phyloP scores from a whole-genome alignment of 2,888 invertebrate species.

The Cylindroiulus punctatus region DNA sequence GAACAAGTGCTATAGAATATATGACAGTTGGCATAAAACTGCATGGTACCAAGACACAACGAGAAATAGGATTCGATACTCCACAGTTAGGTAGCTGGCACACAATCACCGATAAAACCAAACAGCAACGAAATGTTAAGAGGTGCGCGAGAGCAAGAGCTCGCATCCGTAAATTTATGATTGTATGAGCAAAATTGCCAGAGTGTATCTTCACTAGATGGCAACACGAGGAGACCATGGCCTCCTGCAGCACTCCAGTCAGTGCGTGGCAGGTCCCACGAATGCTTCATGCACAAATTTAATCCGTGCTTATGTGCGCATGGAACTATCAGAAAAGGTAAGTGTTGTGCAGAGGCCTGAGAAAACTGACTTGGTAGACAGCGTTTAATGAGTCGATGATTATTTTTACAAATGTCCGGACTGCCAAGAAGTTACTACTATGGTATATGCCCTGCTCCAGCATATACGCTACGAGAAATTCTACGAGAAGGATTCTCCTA shows the following conservation, averaged over 20 bases:
- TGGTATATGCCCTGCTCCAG: too few species aligned
- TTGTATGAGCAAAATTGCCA: slow-evolving; percentile 32
- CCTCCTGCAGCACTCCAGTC: background rate
- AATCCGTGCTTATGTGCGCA: background rate
- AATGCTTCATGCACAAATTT: background rate
- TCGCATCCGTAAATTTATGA: slow-evolving; percentile 7
- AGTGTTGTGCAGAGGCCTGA: background rate
- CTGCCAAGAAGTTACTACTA: too few species aligned
- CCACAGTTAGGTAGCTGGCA: slow-evolving; percentile 10
- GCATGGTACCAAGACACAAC: background rate
- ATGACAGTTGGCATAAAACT: slow-evolving; percentile 7
- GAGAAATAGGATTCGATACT: slow-evolving; percentile 14
- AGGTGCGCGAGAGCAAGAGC: background rate
- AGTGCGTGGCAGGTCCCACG: background rate
- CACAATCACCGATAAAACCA: background rate
- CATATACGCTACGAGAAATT: too few species aligned
- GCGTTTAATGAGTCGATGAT: background rate
- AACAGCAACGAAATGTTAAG: background rate
- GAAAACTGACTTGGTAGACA: background rate
- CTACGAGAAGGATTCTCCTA: too few species aligned
- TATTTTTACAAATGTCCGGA: background rate
- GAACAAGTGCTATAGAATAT: background rate
- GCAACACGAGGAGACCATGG: background rate
- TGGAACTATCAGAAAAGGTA: background rate
- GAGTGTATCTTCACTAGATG: background rate